Conservation (phyloP, 2,113 vertebrate genomes). For the Nothocercus nigrocapillus region DNA sequence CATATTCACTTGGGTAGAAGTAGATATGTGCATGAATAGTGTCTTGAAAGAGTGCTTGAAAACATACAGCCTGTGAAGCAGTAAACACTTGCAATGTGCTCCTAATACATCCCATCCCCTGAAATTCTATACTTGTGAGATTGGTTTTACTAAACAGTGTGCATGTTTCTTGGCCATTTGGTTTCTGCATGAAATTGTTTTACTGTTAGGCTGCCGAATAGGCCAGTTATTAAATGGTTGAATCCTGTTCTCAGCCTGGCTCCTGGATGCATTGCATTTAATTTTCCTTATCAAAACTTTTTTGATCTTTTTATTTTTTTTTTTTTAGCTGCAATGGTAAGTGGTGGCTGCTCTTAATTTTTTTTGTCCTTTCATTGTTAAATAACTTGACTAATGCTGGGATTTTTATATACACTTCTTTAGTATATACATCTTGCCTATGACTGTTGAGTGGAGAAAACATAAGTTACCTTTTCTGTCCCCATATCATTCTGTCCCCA, state of each 20-base stretch:
- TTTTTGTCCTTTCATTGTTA: not conserved
- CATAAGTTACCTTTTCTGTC: not conserved
- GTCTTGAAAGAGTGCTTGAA: not conserved
- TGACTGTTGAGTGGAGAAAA: not conserved
- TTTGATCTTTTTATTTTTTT: not conserved
- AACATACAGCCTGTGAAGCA: not conserved
- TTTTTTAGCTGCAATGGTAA: not conserved
- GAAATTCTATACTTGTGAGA: not conserved
- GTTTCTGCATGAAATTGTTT: not conserved
- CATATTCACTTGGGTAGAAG: not conserved
- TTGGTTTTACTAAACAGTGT: not conserved
- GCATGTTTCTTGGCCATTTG: not conserved
- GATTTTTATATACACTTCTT: not conserved
- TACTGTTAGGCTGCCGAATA: not conserved
- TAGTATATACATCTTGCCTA: rapidly evolving
- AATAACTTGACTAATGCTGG: not conserved
- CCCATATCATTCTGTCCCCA: too few species aligned
- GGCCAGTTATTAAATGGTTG: not conserved
- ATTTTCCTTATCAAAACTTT: not conserved
- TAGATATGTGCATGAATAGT: not conserved
- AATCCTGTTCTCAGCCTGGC: not conserved
- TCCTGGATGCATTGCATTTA: not conserved
- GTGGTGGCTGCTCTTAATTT: not conserved
- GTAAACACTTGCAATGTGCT: rapidly evolving
- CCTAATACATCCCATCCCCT: not conserved